A percentile compares a stretch with the other conserved stretches of the same genome.
phyloP scores from a whole-genome alignment of 2,797 vertebrate genomes.

The Amniataba percoides region DNA sequence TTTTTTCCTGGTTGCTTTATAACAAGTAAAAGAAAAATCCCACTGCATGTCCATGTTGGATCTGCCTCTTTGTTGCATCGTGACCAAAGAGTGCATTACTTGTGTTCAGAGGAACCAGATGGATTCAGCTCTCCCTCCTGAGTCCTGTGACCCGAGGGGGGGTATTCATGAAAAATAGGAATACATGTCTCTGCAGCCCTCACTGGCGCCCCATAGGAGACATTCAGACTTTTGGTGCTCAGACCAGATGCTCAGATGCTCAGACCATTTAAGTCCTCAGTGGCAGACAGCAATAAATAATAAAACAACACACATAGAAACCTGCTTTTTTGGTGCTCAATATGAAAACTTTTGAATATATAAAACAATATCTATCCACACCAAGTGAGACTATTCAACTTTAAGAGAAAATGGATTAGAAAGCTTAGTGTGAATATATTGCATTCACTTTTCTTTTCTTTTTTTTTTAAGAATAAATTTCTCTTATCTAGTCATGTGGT shows the following conservation, averaged over 20 bases:
- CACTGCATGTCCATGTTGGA: conserved; percentile 13
- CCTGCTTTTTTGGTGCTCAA: background rate
- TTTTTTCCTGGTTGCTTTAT: conserved; percentile 4
- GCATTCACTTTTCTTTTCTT: background rate
- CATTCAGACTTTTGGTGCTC: background rate
- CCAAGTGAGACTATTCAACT: background rate
- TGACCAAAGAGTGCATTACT: conserved; percentile 52
- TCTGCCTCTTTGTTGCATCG: conserved; percentile 37
- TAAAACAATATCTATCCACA: background rate
- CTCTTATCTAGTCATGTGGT: conserved; percentile 7
- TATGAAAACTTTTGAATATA: background rate
- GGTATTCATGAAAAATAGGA: conserved; percentile 36
- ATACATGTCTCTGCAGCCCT: conserved; percentile 20
- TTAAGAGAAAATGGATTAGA: background rate
- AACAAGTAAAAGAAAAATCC: background rate
- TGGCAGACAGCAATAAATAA: background rate
- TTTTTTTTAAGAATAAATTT: conserved; percentile 19
- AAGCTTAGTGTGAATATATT: background rate
- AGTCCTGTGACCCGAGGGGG: conserved; percentile 39
- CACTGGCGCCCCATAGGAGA: conserved; percentile 28
- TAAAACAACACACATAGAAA: background rate
- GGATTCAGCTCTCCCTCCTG: conserved; percentile 38
- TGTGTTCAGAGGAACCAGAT: conserved; percentile 47
- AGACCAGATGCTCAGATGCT: conserved; percentile 1
- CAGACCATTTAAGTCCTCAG: background rate